phyloP scores from a whole-genome alignment of 2,113 vertebrate species.

The Corythaixoides concolor region DNA sequence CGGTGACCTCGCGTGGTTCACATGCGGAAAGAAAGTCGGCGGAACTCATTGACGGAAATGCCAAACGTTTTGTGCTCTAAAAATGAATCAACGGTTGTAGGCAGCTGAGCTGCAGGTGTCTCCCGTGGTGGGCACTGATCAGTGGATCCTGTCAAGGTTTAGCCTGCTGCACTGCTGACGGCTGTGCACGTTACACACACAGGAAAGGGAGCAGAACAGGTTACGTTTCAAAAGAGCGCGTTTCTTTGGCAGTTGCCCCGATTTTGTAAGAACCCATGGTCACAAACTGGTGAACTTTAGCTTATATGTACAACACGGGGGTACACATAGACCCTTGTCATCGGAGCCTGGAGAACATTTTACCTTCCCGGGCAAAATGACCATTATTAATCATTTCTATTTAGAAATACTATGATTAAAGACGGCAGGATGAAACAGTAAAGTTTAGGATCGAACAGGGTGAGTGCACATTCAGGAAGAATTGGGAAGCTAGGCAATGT shows the following conservation, averaged over 20 bases:
- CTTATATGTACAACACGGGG: not conserved
- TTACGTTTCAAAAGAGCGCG: not conserved
- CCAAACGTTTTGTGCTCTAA: not conserved
- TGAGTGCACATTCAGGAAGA: not conserved
- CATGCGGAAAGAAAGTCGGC: not conserved
- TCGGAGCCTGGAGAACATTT: not conserved
- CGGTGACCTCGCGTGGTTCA: fast-evolving
- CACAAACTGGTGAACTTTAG: not conserved
- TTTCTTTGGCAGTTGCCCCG: not conserved
- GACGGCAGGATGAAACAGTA: not conserved
- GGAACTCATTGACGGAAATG: not conserved
- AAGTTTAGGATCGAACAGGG: not conserved
- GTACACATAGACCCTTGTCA: not conserved
- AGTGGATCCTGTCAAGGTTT: not conserved
- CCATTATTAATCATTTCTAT: not conserved
- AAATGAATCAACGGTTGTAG: not conserved
- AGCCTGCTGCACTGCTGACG: not conserved
- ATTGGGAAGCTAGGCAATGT: not conserved
- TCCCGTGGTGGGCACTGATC: not conserved
- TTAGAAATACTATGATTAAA: not conserved
- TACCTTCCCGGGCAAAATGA: not conserved
- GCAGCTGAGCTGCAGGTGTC: not conserved
- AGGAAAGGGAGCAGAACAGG: not conserved
- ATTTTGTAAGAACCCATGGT: not conserved
- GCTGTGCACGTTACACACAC: not conserved